Base-by-base conservation (phyloP, 2,113 vertebrate genomes). In the Struthio camelus region DNA sequence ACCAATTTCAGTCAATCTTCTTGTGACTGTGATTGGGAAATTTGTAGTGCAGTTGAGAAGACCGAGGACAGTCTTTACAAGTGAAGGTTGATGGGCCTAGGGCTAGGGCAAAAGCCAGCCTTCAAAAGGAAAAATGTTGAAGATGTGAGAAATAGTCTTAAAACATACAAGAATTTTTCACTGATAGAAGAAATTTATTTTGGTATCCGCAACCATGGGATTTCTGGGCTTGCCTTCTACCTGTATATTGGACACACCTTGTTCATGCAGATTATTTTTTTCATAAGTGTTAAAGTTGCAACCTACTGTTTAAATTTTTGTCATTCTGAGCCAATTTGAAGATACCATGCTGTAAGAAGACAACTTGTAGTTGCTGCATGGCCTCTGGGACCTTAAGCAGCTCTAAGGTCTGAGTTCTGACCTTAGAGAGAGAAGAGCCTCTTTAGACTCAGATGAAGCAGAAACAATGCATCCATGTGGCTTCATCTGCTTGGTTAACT, bases 241-340 rank as follows among this genome's bases (percentile, higher is more conserved):
- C 69, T 17, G 6, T 27, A 8, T 38, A 3, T 14, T 22, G 34
- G 44, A 40, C 13, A 10, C 0, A 0, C 5, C 23, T 58, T 65
- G 22, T 64, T 81, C 11, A 12, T 58, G 36, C 34, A 38, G 50
- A 50, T 58, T 9, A 38, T 51, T 34, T 0, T 0, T 13, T 14
- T 77, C 48, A 5, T 32, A 19, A 3, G 17, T 62, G 56, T 5
- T 32, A 66, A 44, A 71, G 23, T 14, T 78, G 14, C 22, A 38
- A 30, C 44, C 22, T 51, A 12, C 22, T 51, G 22, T 40, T 82
- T 44, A 34, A 25, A 59, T 65, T 40, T 53, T 4, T n/a, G 23
- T 53, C 23, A 3, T 65, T 72, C n/a, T 69, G 54, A 23, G 54
- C 22, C 18, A 42, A 38, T 67, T 27, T n/a, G 72, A 44, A 38